These are phyloP conservation scores for Lasioglossum pauxillum DNA, from an alignment of 2,888 invertebrate species.

Conservation along the genomic window DNA sequence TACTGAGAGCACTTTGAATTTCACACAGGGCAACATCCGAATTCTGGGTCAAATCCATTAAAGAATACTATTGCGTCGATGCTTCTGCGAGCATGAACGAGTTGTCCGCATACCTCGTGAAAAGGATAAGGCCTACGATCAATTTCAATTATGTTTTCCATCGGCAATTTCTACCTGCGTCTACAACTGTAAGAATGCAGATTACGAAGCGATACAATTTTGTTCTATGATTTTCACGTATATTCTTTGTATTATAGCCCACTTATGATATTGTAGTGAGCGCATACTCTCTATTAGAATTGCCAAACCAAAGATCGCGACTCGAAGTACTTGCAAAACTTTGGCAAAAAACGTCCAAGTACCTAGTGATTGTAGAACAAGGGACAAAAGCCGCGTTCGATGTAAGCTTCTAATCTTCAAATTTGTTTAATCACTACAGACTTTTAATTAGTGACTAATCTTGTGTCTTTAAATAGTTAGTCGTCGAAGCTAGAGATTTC, in stretches of 20 bases:
- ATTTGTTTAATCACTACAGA: not conserved
- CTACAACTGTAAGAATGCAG: slow-evolving; percentile 84
- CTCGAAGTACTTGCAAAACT: slow-evolving; percentile 90
- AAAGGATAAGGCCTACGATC: slow-evolving; percentile 86
- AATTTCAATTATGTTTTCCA: slow-evolving; percentile 87
- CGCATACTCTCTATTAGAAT: slow-evolving; percentile 92
- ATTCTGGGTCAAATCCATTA: slow-evolving; percentile 90
- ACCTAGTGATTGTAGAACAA: slow-evolving; percentile 93
- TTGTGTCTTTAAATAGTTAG: slow-evolving; percentile 81
- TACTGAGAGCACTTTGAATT: not conserved
- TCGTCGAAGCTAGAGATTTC: slow-evolving; percentile 94
- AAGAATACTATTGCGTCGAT: slow-evolving; percentile 95
- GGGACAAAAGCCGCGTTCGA: slow-evolving; percentile 93
- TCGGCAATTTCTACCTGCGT: slow-evolving; percentile 92
- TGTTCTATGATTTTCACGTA: slow-evolving; percentile 8
- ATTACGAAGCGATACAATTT: not conserved
- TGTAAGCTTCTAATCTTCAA: slow-evolving; percentile 80
- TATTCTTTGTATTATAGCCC: slow-evolving; percentile 82
- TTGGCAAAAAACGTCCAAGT: slow-evolving; percentile 94
- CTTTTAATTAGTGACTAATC: slow-evolving; percentile 2
- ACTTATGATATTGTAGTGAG: slow-evolving; percentile 93
- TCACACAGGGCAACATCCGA: slow-evolving; percentile 88
- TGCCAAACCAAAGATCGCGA: slow-evolving; percentile 88
- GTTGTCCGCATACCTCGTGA: slow-evolving; percentile 89
- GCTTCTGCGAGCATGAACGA: slow-evolving; percentile 93